These are phyloP conservation scores for Cartodere bifasciata DNA, from an alignment of 2,888 invertebrate genomes.

Conservation along the genomic window DNA sequence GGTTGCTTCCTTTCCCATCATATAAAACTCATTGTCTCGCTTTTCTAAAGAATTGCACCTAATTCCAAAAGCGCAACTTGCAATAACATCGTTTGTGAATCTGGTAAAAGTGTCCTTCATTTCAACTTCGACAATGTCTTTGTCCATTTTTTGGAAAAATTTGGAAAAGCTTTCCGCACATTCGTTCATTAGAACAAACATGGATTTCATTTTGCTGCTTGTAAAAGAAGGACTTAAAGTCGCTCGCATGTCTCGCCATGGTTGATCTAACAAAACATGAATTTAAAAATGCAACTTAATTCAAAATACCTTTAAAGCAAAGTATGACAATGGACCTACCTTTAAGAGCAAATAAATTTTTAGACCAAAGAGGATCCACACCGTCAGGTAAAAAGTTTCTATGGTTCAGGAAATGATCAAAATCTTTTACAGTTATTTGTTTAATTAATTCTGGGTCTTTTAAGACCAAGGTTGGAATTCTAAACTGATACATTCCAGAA, in stretches of 20 bases:
- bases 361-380: slow-evolving; percentile 39
- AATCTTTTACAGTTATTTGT: slow-evolving; percentile 43
- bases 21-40: slow-evolving; percentile 42
- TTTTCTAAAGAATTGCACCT: slow-evolving; percentile 42
- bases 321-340: slow-evolving; percentile 18
- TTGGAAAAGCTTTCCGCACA: slow-evolving; percentile 18
- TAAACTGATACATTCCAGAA: slow-evolving; percentile 21
- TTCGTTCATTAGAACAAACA: slow-evolving; percentile 24
- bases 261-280: slow-evolving; percentile 16
- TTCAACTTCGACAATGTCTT: slow-evolving; percentile 17
- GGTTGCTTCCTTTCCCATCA: slow-evolving; percentile 23
- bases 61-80: slow-evolving; percentile 44
- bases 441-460: slow-evolving; percentile 46
- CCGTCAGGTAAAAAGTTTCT: slow-evolving; percentile 21
- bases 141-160: slow-evolving; percentile 18
- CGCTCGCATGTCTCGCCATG: slow-evolving; percentile 31
- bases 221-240: slow-evolving; percentile 33
- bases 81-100: slow-evolving; percentile 47
- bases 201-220: slow-evolving; percentile 29
- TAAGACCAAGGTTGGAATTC: slow-evolving; percentile 36
- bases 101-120: slow-evolving; percentile 35
- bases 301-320: no score
- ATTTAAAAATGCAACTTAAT: no score
- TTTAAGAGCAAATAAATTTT: slow-evolving; percentile 25
- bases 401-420: slow-evolving; percentile 44